Evolutionary conservation across 2,888 invertebrate genomes (phyloP).

Genomic region (Sturmia bella): DNA sequence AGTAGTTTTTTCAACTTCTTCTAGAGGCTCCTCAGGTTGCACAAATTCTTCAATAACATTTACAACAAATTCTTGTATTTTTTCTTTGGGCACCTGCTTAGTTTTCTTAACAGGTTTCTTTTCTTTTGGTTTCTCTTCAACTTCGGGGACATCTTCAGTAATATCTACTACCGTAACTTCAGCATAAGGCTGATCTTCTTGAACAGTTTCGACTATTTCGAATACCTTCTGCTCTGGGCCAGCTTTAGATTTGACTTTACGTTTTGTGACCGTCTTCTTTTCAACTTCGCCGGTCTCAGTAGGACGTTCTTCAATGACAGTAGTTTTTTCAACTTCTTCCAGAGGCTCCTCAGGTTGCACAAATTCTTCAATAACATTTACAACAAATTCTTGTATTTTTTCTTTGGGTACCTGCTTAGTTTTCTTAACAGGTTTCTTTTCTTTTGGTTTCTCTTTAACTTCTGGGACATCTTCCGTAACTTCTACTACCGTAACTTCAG

Average conservation of each 20-base stretch:
- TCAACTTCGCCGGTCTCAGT: constrained; percentile 72
- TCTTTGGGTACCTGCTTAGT: constrained; percentile 76
- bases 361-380: constrained; percentile 72
- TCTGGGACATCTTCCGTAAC: constrained; percentile 73
- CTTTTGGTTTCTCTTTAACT: constrained; percentile 67
- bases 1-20: constrained; percentile 71
- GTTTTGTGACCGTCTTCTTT: constrained; percentile 78
- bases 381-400: constrained; percentile 75
- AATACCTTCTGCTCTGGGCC: constrained; percentile 82
- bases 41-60: constrained; percentile 77
- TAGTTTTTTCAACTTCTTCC: constrained; percentile 71
- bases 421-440: constrained; percentile 75
- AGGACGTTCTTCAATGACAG: constrained; percentile 68
- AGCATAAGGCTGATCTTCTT: constrained; percentile 81
- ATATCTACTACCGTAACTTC: constrained; percentile 79
- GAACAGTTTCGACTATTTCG: constrained; percentile 80
- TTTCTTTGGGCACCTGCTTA: constrained; percentile 79
- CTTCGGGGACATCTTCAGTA: constrained; percentile 67
- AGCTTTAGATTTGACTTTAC: constrained; percentile 80
- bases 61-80: constrained; percentile 79
- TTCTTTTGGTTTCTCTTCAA: constrained; percentile 71
- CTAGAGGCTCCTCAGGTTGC: constrained; percentile 65
- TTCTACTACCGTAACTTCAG: constrained; percentile 79
- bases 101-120: constrained; percentile 76
- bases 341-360: constrained; percentile 62